phyloP scores from a whole-genome alignment of 2,888 invertebrate genomes.

The Tipula confusa region DNA sequence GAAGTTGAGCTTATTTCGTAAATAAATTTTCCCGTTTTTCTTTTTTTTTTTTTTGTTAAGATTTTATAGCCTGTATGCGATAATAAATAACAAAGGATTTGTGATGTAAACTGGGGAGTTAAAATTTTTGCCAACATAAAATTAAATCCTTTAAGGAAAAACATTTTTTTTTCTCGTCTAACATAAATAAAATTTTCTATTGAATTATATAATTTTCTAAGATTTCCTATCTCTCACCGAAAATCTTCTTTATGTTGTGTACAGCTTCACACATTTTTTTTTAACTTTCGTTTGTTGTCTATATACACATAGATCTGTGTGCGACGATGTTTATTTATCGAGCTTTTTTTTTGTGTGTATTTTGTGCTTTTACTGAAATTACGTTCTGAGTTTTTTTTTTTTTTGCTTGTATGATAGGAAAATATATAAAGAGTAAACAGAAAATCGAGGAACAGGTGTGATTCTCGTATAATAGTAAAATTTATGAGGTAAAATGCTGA shows the following conservation, averaged over 20 bases:
- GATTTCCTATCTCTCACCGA: not conserved
- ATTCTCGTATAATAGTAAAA: not conserved
- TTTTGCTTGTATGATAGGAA: not conserved
- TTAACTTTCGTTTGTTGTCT: not conserved
- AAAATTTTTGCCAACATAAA: not conserved
- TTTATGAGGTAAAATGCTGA: slow-evolving; percentile 25
- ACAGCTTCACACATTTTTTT: slow-evolving; percentile 3
- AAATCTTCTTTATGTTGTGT: not conserved
- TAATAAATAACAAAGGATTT: slow-evolving; percentile 20
- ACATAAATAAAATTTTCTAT: slow-evolving; percentile 25
- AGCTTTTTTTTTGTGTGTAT: not conserved
- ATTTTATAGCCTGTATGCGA: not conserved
- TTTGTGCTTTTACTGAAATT: not conserved
- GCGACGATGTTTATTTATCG: not conserved
- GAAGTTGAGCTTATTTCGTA: not conserved
- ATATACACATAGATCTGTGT: not conserved
- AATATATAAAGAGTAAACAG: not conserved
- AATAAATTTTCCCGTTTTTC: not conserved
- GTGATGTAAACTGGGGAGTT: slow-evolving; percentile 7
- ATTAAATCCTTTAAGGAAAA: not conserved
- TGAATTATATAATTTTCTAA: not conserved
- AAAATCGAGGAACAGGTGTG: not conserved
- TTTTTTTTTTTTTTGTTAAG: not conserved
- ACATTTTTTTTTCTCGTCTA: not conserved
- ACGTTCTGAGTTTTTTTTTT: not conserved